Conservation (phyloP, 1,140 invertebrate species). For the Mizuhopecten yessoensis region DNA sequence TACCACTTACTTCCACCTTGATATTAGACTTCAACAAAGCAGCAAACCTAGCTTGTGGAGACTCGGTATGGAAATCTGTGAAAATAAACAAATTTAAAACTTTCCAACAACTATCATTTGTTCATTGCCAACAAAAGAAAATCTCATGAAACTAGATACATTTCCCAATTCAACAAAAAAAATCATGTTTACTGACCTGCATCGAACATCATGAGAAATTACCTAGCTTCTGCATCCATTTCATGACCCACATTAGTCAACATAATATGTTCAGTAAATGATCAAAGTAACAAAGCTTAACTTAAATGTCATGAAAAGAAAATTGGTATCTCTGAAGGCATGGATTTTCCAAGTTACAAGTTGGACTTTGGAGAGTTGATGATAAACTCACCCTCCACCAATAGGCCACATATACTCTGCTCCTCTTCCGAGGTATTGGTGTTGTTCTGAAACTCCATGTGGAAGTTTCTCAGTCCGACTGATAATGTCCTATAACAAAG, state of each 20-base stretch:
- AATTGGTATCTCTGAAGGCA: too few species aligned
- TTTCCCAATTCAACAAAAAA: too few species aligned
- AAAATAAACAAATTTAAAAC: not conserved
- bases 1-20: slow-evolving; percentile 74
- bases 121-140: too few species aligned
- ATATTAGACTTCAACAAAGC: slow-evolving; percentile 73
- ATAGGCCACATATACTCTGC: slow-evolving; percentile 71
- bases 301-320: too few species aligned
- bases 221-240: too few species aligned
- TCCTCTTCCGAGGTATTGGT: slow-evolving; percentile 58
- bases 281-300: too few species aligned
- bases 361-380: not conserved
- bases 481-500: slow-evolving; percentile 73
- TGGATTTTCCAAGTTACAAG: not conserved
- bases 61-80: slow-evolving; percentile 78
- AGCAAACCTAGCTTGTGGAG: slow-evolving; percentile 79
- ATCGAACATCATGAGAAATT: too few species aligned
- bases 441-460: slow-evolving; percentile 69
- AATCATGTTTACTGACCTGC: too few species aligned
- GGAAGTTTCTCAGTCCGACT: slow-evolving; percentile 76
- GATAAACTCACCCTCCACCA: slow-evolving; percentile 72
- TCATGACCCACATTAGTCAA: too few species aligned
- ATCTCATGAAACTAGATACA: too few species aligned
- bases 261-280: too few species aligned
- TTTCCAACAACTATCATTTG: too few species aligned